Evolutionary conservation across 2,888 invertebrate genomes (phyloP).

Genomic region (Amiota mariae): DNA sequence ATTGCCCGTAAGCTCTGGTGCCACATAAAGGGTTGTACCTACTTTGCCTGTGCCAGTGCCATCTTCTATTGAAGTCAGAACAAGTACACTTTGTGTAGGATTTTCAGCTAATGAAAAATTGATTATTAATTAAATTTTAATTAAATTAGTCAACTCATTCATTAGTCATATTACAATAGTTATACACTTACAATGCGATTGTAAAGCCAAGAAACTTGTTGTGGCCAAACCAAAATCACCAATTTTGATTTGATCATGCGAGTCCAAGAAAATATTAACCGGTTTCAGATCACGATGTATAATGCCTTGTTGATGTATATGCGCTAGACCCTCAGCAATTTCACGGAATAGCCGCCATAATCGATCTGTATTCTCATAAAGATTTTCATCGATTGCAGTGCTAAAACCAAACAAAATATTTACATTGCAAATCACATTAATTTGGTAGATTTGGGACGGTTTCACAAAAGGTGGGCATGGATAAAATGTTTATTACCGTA

Average conservation of each 20-base stretch:
- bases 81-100: constrained; percentile 36
- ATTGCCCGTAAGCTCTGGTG: constrained; percentile 88
- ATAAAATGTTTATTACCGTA: constrained; percentile 75
- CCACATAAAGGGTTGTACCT: constrained; percentile 95
- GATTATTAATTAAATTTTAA: background rate
- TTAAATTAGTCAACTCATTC: too few relatives aligned
- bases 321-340: constrained; percentile 90
- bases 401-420: constrained; percentile 62
- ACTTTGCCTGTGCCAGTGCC: constrained; percentile 83
- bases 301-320: constrained; percentile 94
- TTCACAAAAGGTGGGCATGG: constrained; percentile 35
- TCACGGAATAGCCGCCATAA: constrained; percentile 95
- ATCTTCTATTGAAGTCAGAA: constrained; percentile 58
- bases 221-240: constrained; percentile 98
- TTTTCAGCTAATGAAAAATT: constrained; percentile 47
- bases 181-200: constrained; percentile 58
- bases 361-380: constrained; percentile 84
- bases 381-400: constrained; percentile 88
- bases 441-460: background rate
- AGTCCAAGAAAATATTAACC: constrained; percentile 96
- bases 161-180: background rate
- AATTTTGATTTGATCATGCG: constrained; percentile 94
- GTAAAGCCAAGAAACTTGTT: constrained; percentile 77
- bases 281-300: constrained; percentile 90
- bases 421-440: background rate